Base-by-base conservation (phyloP, 1,140 invertebrate species). In the Hycleus phaleratus region DNA sequence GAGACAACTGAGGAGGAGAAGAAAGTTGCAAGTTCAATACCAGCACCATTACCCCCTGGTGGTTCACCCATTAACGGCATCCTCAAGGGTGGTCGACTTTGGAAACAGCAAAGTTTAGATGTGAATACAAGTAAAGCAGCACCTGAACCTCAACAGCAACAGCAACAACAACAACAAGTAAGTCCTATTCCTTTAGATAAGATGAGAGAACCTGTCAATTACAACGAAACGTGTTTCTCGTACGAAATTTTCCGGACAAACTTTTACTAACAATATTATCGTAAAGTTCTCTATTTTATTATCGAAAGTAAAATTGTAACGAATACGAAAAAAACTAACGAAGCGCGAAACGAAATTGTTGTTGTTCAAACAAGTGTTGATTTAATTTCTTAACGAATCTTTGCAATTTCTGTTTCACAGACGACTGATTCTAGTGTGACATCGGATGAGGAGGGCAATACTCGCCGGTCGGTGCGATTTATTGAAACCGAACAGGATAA, bases 71-170 rank as follows among this genome's bases (percentile, higher is more conserved):
- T 81, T 11, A 78, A 75, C 54, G 80, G 81, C 26, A 85, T 84
- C 26, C 70, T 85, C 0, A 84, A 85, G 65, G 81, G 82, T 18
- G 82, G 82, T 10, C 80, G 81, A 58, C 67, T 83, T 3, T 84
- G 82, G 81, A 82, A 81, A 58, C 77, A 78, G 62, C 73, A 75
- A 44, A 73, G 73, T 18, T 49, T 58, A 7, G 75, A 76, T 61
- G 73, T 70, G 45, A 61, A 46, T 49, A 48, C 56, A 43, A 47
- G 38, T 49, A 58, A 61, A 38, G 26, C 18, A 18, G 18, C 45
- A 6, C 44, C 52, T 38, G 52, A 55, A 40, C 51, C 51, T 26
- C 51, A 53, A 26, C 51, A 53, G n/a, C 26, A 32, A 32, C 32
- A 32, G 7, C 26, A 32, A 2, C 32, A 32, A 32, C 32, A 32